These are phyloP conservation scores for Intellagama lesueurii DNA, from an alignment of 2,797 vertebrate genomes.

Conservation along the genomic window DNA sequence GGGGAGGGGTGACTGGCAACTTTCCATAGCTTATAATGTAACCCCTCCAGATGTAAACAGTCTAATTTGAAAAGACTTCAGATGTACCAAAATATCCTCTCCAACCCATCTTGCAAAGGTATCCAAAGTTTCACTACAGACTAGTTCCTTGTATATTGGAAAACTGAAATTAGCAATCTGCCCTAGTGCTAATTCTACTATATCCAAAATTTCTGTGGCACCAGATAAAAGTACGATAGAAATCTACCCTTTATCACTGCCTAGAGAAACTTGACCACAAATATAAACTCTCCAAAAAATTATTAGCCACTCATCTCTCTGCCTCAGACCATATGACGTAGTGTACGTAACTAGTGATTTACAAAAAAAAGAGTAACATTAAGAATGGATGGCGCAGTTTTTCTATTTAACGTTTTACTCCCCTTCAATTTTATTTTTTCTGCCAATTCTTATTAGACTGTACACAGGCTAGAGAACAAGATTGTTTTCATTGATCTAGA, in stretches of 20 bases:
- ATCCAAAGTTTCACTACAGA: neutral
- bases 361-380: neutral
- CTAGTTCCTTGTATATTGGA: neutral
- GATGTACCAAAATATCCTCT: neutral
- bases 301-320: neutral
- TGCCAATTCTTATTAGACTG: neutral
- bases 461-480: neutral
- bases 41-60: no score
- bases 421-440: neutral
- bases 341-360: neutral
- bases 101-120: neutral
- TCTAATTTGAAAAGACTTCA: no score
- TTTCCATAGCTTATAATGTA: neutral
- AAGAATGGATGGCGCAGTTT: neutral
- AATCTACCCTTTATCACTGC: no score
- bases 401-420: neutral
- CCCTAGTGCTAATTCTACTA: neutral
- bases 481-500: neutral
- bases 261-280: neutral
- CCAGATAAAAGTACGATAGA: neutral
- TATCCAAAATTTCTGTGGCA: neutral
- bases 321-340: neutral
- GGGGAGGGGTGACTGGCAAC: no score
- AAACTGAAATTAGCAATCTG: neutral
- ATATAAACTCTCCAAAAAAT: neutral